A percentile compares a stretch with the other conserved stretches of the same genome.
These are phyloP conservation scores for Micoletzkya japonica DNA, from an alignment of 2,888 invertebrate genomes.

Conservation along the genomic window DNA sequence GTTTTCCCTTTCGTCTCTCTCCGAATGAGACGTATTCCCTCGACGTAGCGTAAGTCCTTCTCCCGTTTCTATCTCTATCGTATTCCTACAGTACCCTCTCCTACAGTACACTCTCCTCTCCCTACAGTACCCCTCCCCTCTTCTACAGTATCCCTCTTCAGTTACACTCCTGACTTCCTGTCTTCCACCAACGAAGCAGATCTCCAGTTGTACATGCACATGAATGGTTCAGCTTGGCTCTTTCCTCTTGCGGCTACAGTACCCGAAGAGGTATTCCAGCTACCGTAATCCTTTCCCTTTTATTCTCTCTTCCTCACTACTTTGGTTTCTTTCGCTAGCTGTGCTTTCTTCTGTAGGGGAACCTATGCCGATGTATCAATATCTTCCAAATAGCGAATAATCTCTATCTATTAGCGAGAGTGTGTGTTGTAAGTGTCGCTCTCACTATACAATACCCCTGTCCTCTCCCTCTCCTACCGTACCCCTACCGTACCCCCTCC, in stretches of 20 bases:
- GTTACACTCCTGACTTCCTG: constrained; percentile 85
- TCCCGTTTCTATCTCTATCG: not conserved
- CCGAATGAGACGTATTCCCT: constrained; percentile 79
- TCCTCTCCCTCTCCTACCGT: too few species aligned
- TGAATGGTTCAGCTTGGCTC: constrained; percentile 63
- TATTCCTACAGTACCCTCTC: not conserved
- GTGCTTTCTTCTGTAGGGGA: too few species aligned
- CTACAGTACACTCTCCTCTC: not conserved
- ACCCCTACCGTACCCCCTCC: too few species aligned
- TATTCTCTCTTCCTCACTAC: too few species aligned
- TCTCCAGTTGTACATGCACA: constrained; percentile 66
- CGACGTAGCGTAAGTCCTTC: constrained; percentile 74
- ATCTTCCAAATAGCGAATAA: too few species aligned
- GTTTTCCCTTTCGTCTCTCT: constrained; percentile 74
- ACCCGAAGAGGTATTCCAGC: constrained; percentile 65
- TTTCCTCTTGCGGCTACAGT: constrained; percentile 76
- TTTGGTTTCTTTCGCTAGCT: not conserved
- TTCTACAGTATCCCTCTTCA: constrained; percentile 52
- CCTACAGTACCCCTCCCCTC: not conserved
- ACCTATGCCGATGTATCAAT: too few species aligned
- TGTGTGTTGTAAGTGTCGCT: too few species aligned
- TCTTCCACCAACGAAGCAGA: constrained; percentile 74
- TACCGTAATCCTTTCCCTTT: not conserved
- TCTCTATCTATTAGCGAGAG: too few species aligned
- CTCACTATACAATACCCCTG: too few species aligned